phyloP scores from a whole-genome alignment of 2,888 invertebrate species.

The Pterostichus madidus region DNA sequence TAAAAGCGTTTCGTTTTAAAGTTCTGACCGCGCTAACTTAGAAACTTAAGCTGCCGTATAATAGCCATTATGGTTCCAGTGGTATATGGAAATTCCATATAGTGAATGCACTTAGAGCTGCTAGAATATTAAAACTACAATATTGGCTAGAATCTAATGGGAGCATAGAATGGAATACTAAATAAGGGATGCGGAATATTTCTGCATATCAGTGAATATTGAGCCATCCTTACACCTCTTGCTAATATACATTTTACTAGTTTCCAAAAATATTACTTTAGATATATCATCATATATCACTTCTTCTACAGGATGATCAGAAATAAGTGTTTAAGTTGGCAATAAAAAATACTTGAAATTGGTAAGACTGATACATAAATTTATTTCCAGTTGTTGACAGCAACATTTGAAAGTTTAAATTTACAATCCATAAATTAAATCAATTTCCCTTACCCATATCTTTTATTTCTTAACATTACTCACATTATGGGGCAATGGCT shows the following conservation, averaged over 20 bases:
- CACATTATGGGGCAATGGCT: too few species aligned
- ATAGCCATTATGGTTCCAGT: conserved; percentile 6
- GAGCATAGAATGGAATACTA: conserved; percentile 30
- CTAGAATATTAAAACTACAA: conserved; percentile 63
- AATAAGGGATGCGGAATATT: conserved; percentile 37
- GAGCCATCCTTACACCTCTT: neutral
- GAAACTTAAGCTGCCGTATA: neutral
- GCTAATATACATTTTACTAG: neutral
- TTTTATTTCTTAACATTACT: too few species aligned
- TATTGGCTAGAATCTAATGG: conserved; percentile 45
- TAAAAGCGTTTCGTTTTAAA: neutral
- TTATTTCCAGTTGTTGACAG: too few species aligned
- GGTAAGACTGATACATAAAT: too few species aligned
- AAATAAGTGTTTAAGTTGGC: too few species aligned
- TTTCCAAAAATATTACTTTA: conserved; percentile 3
- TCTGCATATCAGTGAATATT: neutral
- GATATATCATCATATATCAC: too few species aligned
- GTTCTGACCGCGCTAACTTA: conserved; percentile 2
- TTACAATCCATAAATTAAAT: neutral
- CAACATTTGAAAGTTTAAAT: too few species aligned
- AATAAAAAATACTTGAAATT: too few species aligned
- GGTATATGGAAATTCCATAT: conserved; percentile 41
- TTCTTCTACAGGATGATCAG: too few species aligned
- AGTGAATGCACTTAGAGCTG: conserved; percentile 44
- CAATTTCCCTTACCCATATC: too few species aligned